Conservation (phyloP, 2,113 vertebrate genomes). For the Mus pahari region DNA sequence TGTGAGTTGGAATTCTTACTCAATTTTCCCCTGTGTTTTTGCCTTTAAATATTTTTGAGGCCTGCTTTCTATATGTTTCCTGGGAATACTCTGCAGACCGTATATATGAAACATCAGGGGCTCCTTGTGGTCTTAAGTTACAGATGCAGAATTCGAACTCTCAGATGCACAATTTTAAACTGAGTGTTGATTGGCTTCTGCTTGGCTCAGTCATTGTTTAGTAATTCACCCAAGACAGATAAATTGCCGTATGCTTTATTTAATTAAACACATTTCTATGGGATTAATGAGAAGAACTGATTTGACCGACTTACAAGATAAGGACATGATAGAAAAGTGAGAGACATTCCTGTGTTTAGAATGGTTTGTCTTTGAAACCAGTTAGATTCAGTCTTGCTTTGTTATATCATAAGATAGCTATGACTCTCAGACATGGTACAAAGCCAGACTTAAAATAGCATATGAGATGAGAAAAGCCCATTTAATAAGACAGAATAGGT, state of each 20-base stretch:
- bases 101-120: not conserved
- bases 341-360: not conserved
- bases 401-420: not conserved
- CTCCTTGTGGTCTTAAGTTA: not conserved
- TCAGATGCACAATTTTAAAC: not conserved
- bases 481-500: constrained; percentile 18
- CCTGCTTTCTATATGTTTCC: not conserved
- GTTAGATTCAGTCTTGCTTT: not conserved
- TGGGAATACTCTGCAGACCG: not conserved
- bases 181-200: not conserved
- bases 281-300: not conserved
- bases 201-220: not conserved
- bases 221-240: not conserved
- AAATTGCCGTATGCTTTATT: not conserved
- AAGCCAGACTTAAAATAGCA: not conserved
- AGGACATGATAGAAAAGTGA: not conserved
- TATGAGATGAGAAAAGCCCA: not conserved
- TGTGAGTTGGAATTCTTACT: not conserved
- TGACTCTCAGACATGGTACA: not conserved
- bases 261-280: not conserved
- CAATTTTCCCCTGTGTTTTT: not conserved
- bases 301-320: not conserved
- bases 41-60: not conserved
- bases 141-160: not conserved
- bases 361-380: not conserved